phyloP scores from a whole-genome alignment of 2,888 invertebrate species.

The Deroplatys truncata region DNA sequence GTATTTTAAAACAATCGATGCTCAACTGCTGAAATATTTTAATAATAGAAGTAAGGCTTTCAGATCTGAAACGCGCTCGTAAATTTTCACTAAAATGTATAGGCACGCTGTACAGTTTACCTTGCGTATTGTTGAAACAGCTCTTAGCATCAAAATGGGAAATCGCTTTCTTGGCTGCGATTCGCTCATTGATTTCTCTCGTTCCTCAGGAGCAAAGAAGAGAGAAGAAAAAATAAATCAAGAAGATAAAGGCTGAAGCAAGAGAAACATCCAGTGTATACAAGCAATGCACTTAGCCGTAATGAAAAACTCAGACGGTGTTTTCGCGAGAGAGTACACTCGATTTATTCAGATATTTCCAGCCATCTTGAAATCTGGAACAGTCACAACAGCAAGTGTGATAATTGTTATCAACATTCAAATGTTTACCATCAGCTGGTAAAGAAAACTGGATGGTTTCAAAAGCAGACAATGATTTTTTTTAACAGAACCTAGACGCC shows the following conservation, averaged over 20 bases:
- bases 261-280: background rate
- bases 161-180: background rate
- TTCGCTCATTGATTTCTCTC: background rate
- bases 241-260: background rate
- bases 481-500: no score
- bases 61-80: background rate
- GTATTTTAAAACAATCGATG: no score
- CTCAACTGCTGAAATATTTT: no score
- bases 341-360: background rate
- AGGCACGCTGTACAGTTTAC: background rate
- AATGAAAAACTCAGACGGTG: background rate
- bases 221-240: background rate
- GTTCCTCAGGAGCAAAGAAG: background rate
- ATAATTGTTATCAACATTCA: background rate
- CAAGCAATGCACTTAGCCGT: background rate
- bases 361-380: background rate
- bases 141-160: background rate
- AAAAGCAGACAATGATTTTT: no score
- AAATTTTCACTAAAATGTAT: background rate
- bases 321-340: background rate
- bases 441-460: no score
- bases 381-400: background rate
- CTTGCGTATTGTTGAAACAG: background rate
- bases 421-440: background rate
- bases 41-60: no score